Base-by-base conservation (phyloP, 92 coral and sea anemone genomes). In the Nematostella vectensis region DNA sequence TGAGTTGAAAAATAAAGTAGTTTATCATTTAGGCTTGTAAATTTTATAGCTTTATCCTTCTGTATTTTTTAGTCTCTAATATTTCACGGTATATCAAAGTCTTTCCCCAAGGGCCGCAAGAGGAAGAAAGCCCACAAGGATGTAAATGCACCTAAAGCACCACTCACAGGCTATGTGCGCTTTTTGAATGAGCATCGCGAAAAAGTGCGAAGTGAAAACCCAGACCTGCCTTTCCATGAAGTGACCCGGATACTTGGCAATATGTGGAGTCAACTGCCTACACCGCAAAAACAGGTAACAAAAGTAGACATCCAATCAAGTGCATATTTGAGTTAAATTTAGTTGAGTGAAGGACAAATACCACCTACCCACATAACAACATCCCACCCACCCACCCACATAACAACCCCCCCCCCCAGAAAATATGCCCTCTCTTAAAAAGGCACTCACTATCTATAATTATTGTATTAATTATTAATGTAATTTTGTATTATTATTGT, bases 251-350 rank as follows among this genome's bases (percentile, higher is more conserved):
- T 91, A 47, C 83, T 91, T 36, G 97, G 97, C 16, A 91, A 78
- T 50, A 91, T 91, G 97, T 91, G 97, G 97, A 91, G 88, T 24
- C 97, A 91, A 63, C 58, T 91, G 31, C 97, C 97, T 18, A 77
- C 76, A 47, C 72, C 80, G 26, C 87, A 85, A 48, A 91, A 91
- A 42, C 97, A 91, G 91, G 96, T 88, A 33, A 15, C 6, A 31
- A 12, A 20, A 15, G 15, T 15, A 33, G 40, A 33, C 15, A 15
- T 33, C 40, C 6, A 15, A 33, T 6, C 40, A n/a, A n/a, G n/a
- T n/a, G n/a, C n/a, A n/a, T n/a, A 48, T 9, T 48, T 48, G 12
- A 12, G n/a, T 9, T 1, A 8, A 1, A 61, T 61, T 55, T 27
- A 12, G 4, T 55, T 31, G 19, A 12, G 3, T 4, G 19, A 24